phyloP scores from a whole-genome alignment of 2,888 invertebrate species.

The Mylabris sibirica region DNA sequence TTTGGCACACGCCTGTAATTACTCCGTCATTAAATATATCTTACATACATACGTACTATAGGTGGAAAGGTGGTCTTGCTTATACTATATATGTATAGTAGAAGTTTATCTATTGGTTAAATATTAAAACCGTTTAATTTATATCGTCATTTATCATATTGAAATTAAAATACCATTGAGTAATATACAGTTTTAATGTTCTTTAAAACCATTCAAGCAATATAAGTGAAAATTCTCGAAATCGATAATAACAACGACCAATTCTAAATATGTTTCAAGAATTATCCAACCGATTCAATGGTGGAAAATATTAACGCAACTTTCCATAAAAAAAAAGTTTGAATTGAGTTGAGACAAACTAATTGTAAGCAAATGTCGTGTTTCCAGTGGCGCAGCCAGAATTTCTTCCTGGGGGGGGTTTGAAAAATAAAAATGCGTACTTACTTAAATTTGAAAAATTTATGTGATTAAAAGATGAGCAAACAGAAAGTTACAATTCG shows the following conservation, averaged over 20 bases:
- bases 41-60: conserved; percentile 35
- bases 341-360: no score
- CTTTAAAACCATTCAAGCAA: background rate
- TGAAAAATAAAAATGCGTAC: no score
- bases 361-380: no score
- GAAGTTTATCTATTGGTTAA: background rate
- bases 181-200: background rate
- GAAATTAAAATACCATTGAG: background rate
- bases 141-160: conserved; percentile 5
- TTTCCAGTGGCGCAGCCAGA: no score
- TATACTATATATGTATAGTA: background rate
- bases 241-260: background rate
- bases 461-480: no score
- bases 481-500: no score
- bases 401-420: no score
- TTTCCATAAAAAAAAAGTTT: no score
- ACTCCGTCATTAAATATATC: conserved; percentile 51
- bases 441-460: no score
- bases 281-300: no score
- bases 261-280: no score
- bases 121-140: conserved; percentile 13
- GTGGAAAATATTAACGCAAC: no score
- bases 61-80: conserved; percentile 23
- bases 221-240: background rate
- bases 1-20: conserved; percentile 51